Conservation (phyloP, 2,888 invertebrate genomes). For the Zele albiditarsus region DNA sequence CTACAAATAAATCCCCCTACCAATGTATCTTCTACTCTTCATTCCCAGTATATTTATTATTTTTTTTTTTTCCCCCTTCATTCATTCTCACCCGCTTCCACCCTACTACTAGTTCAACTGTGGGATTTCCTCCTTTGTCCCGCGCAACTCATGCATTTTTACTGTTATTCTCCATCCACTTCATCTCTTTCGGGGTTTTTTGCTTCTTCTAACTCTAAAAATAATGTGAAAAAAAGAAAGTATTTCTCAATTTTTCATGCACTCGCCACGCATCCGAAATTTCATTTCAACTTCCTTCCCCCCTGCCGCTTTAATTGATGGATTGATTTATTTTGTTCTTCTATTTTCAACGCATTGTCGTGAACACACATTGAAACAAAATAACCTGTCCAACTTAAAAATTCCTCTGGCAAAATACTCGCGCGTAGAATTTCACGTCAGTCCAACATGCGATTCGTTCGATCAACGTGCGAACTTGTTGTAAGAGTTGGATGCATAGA, state of each 20-base stretch:
- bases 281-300: not conserved
- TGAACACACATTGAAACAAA: not conserved
- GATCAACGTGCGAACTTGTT: not conserved
- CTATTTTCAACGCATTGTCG: not conserved
- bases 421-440: not conserved
- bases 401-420: not conserved
- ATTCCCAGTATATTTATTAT: constrained; percentile 55
- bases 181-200: not conserved
- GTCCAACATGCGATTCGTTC: constrained; percentile 11
- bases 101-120: constrained; percentile 34
- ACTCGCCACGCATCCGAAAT: not conserved
- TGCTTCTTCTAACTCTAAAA: no score
- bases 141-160: constrained; percentile 17
- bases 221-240: not conserved
- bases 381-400: not conserved
- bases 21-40: constrained; percentile 29
- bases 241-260: not conserved
- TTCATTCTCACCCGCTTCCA: not conserved
- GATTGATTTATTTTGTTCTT: not conserved
- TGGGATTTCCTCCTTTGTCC: constrained; percentile 39
- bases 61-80: constrained; percentile 48
- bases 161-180: constrained; percentile 16
- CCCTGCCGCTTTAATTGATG: no score
- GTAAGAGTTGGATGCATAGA: not conserved
- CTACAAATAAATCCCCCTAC: not conserved